A percentile compares a stretch with the other conserved stretches of the same genome.
Conservation (phyloP, 2,888 invertebrate species). For the Cheilosia impressa region DNA sequence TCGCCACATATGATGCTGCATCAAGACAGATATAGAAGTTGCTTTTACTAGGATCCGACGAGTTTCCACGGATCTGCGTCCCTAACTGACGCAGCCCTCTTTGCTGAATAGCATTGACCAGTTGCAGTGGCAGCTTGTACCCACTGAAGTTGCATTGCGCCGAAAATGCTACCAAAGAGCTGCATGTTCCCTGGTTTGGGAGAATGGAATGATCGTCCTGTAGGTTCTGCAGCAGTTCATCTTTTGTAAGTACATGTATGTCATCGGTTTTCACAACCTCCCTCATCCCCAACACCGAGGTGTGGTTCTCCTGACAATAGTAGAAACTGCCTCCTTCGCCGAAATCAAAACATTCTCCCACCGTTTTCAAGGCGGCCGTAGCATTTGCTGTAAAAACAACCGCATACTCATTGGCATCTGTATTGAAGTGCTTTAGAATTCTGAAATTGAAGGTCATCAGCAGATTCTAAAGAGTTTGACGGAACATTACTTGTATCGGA, state of each 20-base stretch:
- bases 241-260: slow-evolving; percentile 86
- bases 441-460: slow-evolving; percentile 82
- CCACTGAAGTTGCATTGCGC: slow-evolving; percentile 98
- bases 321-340: slow-evolving; percentile 87
- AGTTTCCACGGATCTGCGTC: slow-evolving; percentile 75
- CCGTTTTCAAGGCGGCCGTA: slow-evolving; percentile 92
- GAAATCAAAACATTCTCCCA: slow-evolving; percentile 92
- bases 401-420: slow-evolving; percentile 90
- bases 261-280: slow-evolving; percentile 88
- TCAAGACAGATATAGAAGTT: slow-evolving; percentile 91
- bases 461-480: neutral
- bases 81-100: slow-evolving; percentile 84
- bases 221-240: slow-evolving; percentile 85
- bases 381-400: slow-evolving; percentile 97
- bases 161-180: slow-evolving; percentile 92
- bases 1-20: slow-evolving; percentile 92
- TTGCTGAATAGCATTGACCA: slow-evolving; percentile 88
- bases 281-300: slow-evolving; percentile 96
- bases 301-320: slow-evolving; percentile 96
- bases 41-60: slow-evolving; percentile 79
- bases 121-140: slow-evolving; percentile 91
- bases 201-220: slow-evolving; percentile 42
- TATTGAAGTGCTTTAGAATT: slow-evolving; percentile 93
- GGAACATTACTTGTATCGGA: slow-evolving; percentile 87
- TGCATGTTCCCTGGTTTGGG: slow-evolving; percentile 77